A percentile compares a stretch with the other conserved stretches of the same genome.
Evolutionary conservation across 2,797 vertebrate genomes (phyloP).

Genomic region (Danio tinwini): DNA sequence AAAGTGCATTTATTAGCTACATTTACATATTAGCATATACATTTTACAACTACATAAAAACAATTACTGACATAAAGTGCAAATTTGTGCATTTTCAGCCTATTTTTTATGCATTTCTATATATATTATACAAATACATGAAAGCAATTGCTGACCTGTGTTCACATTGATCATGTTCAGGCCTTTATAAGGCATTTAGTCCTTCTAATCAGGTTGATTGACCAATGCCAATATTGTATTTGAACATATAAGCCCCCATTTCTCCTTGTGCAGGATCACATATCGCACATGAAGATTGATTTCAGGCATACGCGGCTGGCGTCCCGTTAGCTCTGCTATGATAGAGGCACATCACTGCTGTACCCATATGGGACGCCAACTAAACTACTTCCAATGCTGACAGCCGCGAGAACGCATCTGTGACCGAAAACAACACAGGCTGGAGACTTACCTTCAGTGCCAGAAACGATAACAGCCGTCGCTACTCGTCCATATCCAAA

Average conservation of each 20-base stretch:
- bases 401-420: background rate
- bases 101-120: no score
- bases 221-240: background rate
- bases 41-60: no score
- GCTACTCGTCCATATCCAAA: constrained; percentile 68
- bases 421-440: no score
- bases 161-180: constrained; percentile 31
- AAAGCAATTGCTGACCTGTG: background rate
- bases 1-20: no score
- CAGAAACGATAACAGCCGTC: constrained; percentile 69
- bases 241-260: background rate
- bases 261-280: background rate
- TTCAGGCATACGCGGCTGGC: background rate
- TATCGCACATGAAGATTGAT: background rate
- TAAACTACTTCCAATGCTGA: constrained; percentile 35
- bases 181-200: constrained; percentile 34
- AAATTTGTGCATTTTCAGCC: no score
- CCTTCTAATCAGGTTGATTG: background rate
- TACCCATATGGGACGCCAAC: constrained; percentile 50
- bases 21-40: no score
- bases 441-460: constrained; percentile 77
- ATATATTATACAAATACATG: no score
- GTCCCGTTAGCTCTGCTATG: constrained; percentile 27
- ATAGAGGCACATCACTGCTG: background rate
- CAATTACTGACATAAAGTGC: no score